A percentile compares a stretch with the other conserved stretches of the same genome.
These are phyloP conservation scores for Melanotaenia maccullochi DNA, from an alignment of 2,797 vertebrate genomes.

Conservation along the genomic window DNA sequence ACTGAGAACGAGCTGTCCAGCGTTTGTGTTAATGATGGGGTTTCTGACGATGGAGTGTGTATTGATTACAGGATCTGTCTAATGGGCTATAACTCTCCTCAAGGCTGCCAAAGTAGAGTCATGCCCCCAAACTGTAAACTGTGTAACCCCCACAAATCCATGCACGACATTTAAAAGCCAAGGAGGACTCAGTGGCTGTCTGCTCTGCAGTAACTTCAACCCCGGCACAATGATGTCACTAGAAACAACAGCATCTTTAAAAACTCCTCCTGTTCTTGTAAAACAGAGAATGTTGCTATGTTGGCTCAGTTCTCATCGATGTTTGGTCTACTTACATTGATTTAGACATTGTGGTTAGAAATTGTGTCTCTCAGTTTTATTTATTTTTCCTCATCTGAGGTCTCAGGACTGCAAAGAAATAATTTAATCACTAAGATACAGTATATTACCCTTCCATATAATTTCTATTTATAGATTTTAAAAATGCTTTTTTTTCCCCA, in stretches of 20 bases:
- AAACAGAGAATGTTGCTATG: constrained; percentile 42
- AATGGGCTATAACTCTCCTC: constrained; percentile 78
- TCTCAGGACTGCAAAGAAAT: neutral
- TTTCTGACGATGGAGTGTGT: constrained; percentile 68
- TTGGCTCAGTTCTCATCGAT: constrained; percentile 15
- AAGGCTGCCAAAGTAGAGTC: constrained; percentile 67
- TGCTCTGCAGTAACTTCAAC: constrained; percentile 63
- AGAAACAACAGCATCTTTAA: constrained; percentile 58
- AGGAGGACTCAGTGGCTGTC: constrained; percentile 56
- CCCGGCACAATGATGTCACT: constrained; percentile 51
- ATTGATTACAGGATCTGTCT: constrained; percentile 84
- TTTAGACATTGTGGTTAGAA: neutral
- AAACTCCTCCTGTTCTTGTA: constrained; percentile 64
- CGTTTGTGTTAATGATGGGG: constrained; percentile 73
- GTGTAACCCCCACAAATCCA: constrained; percentile 68
- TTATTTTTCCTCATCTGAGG: neutral
- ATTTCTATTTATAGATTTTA: neutral
- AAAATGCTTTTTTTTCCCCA: neutral
- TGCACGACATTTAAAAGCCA: constrained; percentile 54
- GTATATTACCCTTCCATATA: neutral
- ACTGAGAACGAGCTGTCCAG: constrained; percentile 61
- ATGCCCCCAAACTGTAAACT: constrained; percentile 73
- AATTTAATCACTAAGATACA: constrained; percentile 2
- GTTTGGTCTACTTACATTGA: constrained; percentile 2
- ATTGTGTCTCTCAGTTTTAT: neutral